Percentiles rank a stretch among this genome's conserved stretches.
These are phyloP conservation scores for Lagodon rhomboides DNA, from an alignment of 2,797 vertebrate species.

Conservation along the genomic window DNA sequence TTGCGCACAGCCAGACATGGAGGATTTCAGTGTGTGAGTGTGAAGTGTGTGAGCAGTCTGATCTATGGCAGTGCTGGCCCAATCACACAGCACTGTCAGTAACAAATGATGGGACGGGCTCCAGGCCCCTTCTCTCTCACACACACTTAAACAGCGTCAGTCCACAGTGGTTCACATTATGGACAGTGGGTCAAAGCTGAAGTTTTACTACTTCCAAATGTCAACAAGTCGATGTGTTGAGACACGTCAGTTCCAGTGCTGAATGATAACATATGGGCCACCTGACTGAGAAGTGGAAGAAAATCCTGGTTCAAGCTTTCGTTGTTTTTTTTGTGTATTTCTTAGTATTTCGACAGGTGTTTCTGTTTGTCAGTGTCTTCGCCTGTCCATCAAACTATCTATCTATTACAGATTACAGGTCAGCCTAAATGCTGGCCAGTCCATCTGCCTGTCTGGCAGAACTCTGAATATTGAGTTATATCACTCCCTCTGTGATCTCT, in stretches of 20 bases:
- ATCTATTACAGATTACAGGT: slow-evolving; percentile 17
- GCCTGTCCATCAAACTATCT: slow-evolving; percentile 5
- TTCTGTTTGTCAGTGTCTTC: not conserved
- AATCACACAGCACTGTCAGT: slow-evolving; percentile 47
- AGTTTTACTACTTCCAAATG: slow-evolving; percentile 70
- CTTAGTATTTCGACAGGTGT: slow-evolving; percentile 1
- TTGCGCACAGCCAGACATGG: slow-evolving; percentile 43
- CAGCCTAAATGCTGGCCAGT: slow-evolving; percentile 1
- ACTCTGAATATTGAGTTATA: slow-evolving; percentile 10
- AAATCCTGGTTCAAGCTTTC: slow-evolving; percentile 18
- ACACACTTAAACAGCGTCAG: slow-evolving; percentile 44
- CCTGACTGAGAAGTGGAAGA: slow-evolving; percentile 31
- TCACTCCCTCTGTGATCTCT: not conserved
- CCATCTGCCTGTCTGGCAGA: slow-evolving; percentile 19
- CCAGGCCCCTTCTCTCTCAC: slow-evolving; percentile 45
- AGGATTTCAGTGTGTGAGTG: slow-evolving; percentile 55
- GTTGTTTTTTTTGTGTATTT: slow-evolving; percentile 3
- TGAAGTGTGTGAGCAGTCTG: slow-evolving; percentile 60
- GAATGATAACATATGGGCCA: slow-evolving; percentile 56
- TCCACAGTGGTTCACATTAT: slow-evolving; percentile 53
- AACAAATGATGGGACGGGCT: slow-evolving; percentile 58
- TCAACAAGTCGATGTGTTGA: slow-evolving; percentile 67
- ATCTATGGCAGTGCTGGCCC: slow-evolving; percentile 53
- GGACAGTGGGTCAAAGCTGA: slow-evolving; percentile 63
- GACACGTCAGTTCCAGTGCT: slow-evolving; percentile 45